Conservation (phyloP, 1,140 invertebrate species). For the Archivesica marissinica region DNA sequence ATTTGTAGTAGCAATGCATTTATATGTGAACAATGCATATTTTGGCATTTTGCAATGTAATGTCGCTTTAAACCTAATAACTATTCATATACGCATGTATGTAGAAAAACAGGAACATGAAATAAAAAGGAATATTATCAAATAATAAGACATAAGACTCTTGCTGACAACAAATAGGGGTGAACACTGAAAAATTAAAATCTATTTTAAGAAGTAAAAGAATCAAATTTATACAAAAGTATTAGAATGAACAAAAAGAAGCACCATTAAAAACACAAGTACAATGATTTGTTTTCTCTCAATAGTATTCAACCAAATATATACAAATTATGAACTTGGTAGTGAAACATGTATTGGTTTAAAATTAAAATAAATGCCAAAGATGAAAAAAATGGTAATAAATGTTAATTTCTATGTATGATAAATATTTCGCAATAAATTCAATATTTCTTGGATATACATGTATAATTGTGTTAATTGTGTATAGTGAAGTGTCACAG, state of each 20-base stretch:
- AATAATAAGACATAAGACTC: constrained; percentile 22
- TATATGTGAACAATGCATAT: no score
- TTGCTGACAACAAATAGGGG: constrained; percentile 31
- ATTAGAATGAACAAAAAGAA: constrained; percentile 29
- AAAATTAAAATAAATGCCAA: neutral
- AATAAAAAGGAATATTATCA: constrained; percentile 20
- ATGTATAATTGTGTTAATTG: no score
- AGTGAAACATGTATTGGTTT: constrained; percentile 15
- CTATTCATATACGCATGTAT: neutral
- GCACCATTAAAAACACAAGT: constrained; percentile 24
- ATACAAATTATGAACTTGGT: constrained; percentile 10
- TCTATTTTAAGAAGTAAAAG: constrained; percentile 21
- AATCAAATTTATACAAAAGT: constrained; percentile 32
- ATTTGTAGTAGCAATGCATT: no score
- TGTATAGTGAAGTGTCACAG: no score
- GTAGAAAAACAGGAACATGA: constrained; percentile 37
- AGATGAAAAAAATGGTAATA: no score
- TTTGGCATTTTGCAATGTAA: no score
- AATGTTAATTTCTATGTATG: no score
- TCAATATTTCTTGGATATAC: constrained; percentile 4
- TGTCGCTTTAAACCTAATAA: no score
- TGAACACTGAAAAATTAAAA: constrained; percentile 47
- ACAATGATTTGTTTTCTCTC: neutral
- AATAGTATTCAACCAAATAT: constrained; percentile 19
- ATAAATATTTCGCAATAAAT: neutral